Conservation (phyloP, 2,797 vertebrate species). For the Brachyrhaphis roseni region DNA sequence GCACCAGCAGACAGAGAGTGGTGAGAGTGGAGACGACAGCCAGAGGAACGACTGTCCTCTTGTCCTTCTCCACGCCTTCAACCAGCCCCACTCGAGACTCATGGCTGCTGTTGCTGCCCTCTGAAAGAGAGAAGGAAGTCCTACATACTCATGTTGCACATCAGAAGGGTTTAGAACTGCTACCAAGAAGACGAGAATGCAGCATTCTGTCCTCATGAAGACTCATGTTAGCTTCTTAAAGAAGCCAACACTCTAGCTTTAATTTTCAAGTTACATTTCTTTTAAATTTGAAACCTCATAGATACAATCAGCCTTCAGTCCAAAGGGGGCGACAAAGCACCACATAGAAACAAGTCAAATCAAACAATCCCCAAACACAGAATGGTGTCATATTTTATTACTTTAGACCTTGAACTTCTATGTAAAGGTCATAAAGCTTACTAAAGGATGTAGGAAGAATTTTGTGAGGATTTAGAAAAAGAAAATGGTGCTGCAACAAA, state of each 20-base stretch:
- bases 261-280: not conserved
- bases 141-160: not conserved
- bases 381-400: not conserved
- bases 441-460: not conserved
- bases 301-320: not conserved
- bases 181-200: not conserved
- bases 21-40: conserved; percentile 96
- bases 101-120: conserved; percentile 98
- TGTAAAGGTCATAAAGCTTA: not conserved
- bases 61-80: conserved; percentile 87
- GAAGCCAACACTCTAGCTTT: not conserved
- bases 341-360: not conserved
- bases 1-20: conserved; percentile 94
- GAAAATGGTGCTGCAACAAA: not conserved
- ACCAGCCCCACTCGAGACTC: conserved; percentile 93
- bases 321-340: not conserved
- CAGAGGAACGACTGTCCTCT: conserved; percentile 92
- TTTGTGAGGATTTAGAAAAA: not conserved
- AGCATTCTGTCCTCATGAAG: not conserved
- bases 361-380: not conserved
- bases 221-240: not conserved
- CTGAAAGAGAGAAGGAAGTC: conserved; percentile 72
- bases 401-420: not conserved
- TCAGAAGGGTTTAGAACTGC: not conserved
- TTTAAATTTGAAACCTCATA: not conserved